A percentile compares a stretch with the other conserved stretches of the same genome.
Conservation (phyloP, 2,888 invertebrate species). For the Drosophila cognata region DNA sequence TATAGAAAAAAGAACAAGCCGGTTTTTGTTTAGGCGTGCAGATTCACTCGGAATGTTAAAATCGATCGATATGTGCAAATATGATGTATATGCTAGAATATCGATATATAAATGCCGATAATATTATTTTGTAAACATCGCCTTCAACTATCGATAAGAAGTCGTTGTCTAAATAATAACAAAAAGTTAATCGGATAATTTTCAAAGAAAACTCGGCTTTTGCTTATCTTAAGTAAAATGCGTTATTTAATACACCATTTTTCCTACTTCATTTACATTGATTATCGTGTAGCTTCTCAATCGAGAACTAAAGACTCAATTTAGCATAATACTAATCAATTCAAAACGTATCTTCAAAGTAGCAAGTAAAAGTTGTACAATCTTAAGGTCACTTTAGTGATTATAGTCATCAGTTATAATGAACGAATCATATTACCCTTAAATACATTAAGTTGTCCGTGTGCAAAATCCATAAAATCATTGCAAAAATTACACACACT, state of each 20-base stretch:
- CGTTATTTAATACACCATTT: neutral
- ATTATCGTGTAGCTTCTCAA: slow-evolving; percentile 12
- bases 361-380: slow-evolving; percentile 19
- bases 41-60: slow-evolving; percentile 10
- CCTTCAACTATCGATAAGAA: neutral
- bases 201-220: neutral
- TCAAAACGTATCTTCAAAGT: neutral
- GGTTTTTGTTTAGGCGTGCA: slow-evolving; percentile 38
- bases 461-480: slow-evolving; percentile 7
- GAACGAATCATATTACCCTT: neutral
- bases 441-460: slow-evolving; percentile 24
- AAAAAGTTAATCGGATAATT: neutral
- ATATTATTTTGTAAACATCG: neutral
- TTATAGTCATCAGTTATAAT: slow-evolving; percentile 35
- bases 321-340: slow-evolving; percentile 34
- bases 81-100: neutral
- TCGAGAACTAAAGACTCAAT: slow-evolving; percentile 9
- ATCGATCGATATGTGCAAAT: slow-evolving; percentile 21
- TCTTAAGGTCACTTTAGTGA: slow-evolving; percentile 57
- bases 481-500: slow-evolving; percentile 12
- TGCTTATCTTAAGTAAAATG: neutral
- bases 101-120: slow-evolving; percentile 1
- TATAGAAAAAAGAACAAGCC: slow-evolving; percentile 48
- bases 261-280: neutral
- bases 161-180: neutral